Base-by-base conservation (phyloP, 1,140 invertebrate species). In the Bombus picipes region DNA sequence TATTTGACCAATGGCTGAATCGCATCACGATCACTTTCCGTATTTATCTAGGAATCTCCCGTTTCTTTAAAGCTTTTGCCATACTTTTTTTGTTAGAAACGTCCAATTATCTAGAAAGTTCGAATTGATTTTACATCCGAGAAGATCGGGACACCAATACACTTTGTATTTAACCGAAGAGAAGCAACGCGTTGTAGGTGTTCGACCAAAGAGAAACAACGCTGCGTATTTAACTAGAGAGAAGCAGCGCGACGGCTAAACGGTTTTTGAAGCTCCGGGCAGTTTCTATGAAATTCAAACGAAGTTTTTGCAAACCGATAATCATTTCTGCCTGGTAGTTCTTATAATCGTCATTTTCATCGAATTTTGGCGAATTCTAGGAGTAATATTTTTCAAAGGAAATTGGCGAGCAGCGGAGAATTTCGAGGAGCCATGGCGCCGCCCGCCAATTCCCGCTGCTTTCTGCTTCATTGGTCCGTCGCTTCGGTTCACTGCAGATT, bases 381-480 rank as follows among this genome's bases (percentile, higher is more conserved):
- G 71, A 65, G 47, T 65, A 62, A 68, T 57, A 83, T 32, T 73
- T 83, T 57, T 28, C 8, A 34, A 78, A 43, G 43, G 75, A 80
- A 85, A 72, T 80, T 72, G 13, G n/a, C 53, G 8, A 70, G 37
- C 6, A 37, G 37, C 37, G 18, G 9, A 53, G 43, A 75, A 87
- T 71, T 76, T 59, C 8, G 28, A 72, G 43, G 32, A 80, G 18
- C 28, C 68, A 72, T 70, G 90, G 90, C 87, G 90, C 80, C 89
- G 71, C 10, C 57, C 62, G 78, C 25, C 89, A 85, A 85, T 91
- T 81, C 87, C 18, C 47, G 43, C 59, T 75, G 57, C 41, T 91
- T 87, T 91, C 89, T 87, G 84, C 87, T 68, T 90, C 89, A 88
- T 85, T 90, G 83, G 72, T 10, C 89, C 89, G 89, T 90, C 89